Percentiles rank a stretch among this genome's conserved stretches.
Conservation (phyloP, 2,797 vertebrate genomes). For the Platalea minor region DNA sequence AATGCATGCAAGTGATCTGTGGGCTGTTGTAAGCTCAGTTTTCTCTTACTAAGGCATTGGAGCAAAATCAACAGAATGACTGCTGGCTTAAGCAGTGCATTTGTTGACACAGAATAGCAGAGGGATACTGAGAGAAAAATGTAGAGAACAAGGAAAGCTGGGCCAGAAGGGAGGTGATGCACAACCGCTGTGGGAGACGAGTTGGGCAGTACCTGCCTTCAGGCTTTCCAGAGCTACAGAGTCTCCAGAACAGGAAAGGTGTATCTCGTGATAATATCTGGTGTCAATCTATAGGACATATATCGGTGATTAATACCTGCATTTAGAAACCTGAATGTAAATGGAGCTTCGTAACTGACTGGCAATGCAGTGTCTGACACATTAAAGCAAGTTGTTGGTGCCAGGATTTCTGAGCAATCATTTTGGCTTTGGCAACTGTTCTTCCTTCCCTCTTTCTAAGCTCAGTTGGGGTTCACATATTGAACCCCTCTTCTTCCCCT, state of each 20-base stretch:
- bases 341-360: background rate
- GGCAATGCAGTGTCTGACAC: background rate
- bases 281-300: background rate
- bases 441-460: background rate
- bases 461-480: background rate
- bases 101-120: background rate
- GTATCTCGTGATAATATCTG: background rate
- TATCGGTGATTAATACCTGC: background rate
- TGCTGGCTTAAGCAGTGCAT: background rate
- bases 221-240: background rate
- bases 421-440: background rate
- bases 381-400: background rate
- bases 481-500: background rate
- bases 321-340: background rate
- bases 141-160: background rate
- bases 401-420: background rate
- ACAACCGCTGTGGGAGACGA: fast-evolving
- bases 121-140: background rate
- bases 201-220: background rate
- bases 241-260: background rate
- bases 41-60: background rate
- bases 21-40: background rate
- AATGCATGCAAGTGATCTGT: background rate
- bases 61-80: background rate
- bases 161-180: fast-evolving